These are phyloP conservation scores for Solenopsis invicta DNA, from an alignment of 1,140 invertebrate genomes.

Conservation along the genomic window DNA sequence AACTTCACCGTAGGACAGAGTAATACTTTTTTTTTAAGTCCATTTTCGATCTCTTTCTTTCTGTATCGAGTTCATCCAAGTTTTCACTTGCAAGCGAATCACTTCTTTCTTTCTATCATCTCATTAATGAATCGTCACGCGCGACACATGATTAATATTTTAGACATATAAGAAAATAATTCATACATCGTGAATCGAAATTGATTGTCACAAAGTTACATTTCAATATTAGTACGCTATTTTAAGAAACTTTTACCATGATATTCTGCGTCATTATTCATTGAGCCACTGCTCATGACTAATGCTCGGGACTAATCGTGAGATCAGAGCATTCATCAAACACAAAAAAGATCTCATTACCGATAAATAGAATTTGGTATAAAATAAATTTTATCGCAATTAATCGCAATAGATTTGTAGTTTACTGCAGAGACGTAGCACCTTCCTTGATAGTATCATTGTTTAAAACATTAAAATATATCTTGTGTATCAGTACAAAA, in stretches of 20 bases:
- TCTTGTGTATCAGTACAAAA: constrained; percentile 88
- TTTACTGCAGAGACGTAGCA: constrained; percentile 76
- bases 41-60: constrained; percentile 1
- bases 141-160: neutral
- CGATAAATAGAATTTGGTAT: constrained; percentile 27
- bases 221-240: neutral
- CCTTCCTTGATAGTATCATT: constrained; percentile 84
- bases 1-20: neutral
- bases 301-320: constrained; percentile 38
- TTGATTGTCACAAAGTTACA: neutral
- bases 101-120: neutral
- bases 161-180: neutral
- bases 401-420: neutral
- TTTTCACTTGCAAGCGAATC: neutral
- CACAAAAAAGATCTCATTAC: constrained; percentile 50
- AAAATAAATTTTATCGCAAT: neutral
- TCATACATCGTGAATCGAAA: neutral
- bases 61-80: neutral
- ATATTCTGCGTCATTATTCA: constrained; percentile 22
- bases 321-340: constrained; percentile 37
- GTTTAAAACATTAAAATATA: constrained; percentile 89
- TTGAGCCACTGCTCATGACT: neutral
- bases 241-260: neutral
- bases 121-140: neutral
- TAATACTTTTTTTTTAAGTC: constrained; percentile 38